Evolutionary conservation across 2,797 vertebrate genomes (phyloP), one percentile per base, ranked within the genome.

Genomic region (Sarcoramphus papa): DNA sequence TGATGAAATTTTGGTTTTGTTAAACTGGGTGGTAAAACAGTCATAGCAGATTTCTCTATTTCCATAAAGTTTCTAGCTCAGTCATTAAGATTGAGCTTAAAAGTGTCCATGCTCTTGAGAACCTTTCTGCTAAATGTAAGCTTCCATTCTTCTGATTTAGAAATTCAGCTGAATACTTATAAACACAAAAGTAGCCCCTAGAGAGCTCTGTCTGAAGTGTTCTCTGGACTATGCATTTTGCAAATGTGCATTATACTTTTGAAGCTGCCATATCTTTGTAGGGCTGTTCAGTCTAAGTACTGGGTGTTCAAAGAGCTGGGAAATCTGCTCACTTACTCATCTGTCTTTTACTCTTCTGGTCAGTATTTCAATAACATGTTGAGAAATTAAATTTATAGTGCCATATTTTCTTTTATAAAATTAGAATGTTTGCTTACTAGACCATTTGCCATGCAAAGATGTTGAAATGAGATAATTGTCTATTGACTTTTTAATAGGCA

Each of bases 81-180:
- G 4, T 35, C 51, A 48, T 57, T 90, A 82, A 89, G 83, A 79
- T 1, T 57, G 64, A 80, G 40, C 37, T 75, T 77, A 20, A 60
- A 63, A 87, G 9, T 30, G 45, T n/a, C 65, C 8, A 8, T 57
- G 48, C 54, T 95, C 76, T 73, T 62, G 17, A 95, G 47, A 81
- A 40, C 14, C 11, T 59, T 80, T 56, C 63, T 77, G 47, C 10
- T 88, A 86, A 59, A 62, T 45, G 9, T 45, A 78, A 91, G 22
- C 28, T 74, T 93, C 64, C 40, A 51, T 50, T 74, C 41, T 82
- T 92, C 47, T 10, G 8, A 57, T 90, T 86, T 88, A 86, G 73
- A 94, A 90, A 91, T 94, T 90, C 89, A 83, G 50, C 64, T 84
- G 82, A 91, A 90, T 92, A 40, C 57, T 64, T 91, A 19, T 4